These are phyloP conservation scores for Phoxinus phoxinus DNA, from an alignment of 2,113 vertebrate species.

Conservation along the genomic window DNA sequence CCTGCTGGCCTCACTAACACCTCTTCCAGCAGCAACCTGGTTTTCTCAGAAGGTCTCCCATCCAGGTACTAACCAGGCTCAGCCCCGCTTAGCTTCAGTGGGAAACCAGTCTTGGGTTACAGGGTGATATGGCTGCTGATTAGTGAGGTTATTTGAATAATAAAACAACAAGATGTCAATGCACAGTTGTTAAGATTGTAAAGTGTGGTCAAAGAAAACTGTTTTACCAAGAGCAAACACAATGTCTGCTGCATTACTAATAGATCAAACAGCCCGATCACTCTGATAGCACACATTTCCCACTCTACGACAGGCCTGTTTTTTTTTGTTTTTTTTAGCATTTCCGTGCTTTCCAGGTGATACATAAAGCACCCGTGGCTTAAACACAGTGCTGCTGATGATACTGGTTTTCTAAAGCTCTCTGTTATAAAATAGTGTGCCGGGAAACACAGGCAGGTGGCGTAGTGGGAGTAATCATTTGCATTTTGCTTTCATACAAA, in stretches of 20 bases:
- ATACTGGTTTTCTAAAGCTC: conserved; percentile 22
- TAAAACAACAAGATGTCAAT: not conserved
- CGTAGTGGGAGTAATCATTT: conserved; percentile 21
- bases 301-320: too few species aligned
- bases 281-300: not conserved
- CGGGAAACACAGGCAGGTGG: not conserved
- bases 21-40: too few species aligned
- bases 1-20: too few species aligned
- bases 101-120: too few species aligned
- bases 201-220: not conserved
- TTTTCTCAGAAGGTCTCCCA: too few species aligned
- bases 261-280: not conserved
- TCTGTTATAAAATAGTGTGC: not conserved
- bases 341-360: not conserved
- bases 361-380: conserved; percentile 6
- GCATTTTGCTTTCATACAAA: conserved; percentile 15
- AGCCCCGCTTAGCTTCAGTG: too few species aligned
- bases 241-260: not conserved
- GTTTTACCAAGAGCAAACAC: not conserved
- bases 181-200: not conserved
- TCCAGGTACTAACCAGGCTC: too few species aligned
- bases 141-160: not conserved
- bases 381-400: not conserved
- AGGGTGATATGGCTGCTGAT: too few species aligned
- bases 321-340: not conserved